Base-by-base conservation (phyloP, 1,140 invertebrate genomes). In the Trachymyrmex cornetzi region DNA sequence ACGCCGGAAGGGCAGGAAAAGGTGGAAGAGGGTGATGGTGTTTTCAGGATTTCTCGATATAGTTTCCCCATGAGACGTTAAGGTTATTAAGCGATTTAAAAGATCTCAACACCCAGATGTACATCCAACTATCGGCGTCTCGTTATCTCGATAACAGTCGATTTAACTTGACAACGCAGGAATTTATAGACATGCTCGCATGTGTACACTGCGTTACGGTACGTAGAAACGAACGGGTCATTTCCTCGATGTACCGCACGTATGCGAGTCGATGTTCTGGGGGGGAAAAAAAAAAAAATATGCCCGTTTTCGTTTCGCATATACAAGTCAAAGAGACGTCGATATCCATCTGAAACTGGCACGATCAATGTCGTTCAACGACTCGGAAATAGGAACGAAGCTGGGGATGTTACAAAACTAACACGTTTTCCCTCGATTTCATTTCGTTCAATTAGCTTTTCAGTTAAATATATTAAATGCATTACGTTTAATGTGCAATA, bases 81-180 rank as follows among this genome's bases (percentile, higher is more conserved):
- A 80, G 71, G 77, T 88, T 74, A 90, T 90, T 90, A 90, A 64
- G 16, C 71, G 77, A 74, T 67, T 24, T 24, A 59, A 84, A 77
- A 64, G 38, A 27, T 7, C 19, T 50, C 48, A 16, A 50, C 48
- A 50, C 48, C 3, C 48, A 9, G 48, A 50, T 50, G 14, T 16
- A 16, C 14, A 14, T 22, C 77, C 22, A 12, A 55, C 77, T 77
- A 75, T 87, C 67, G 77, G 66, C 24, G n/a, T 22, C 12, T 55
- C 59, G 79, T 79, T 89, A 87, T 85, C 74, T 61, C 86, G 61
- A 48, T 22, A 86, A 85, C 57, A 75, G 63, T 80, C 89, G 79
- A 90, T 89, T 90, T 89, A 85, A 85, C 88, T 67, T 22, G 66
- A 50, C 53, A 67, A 74, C 22, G 30, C 34, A 22, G 14, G 14